Conservation (phyloP, 2,113 vertebrate species). For the Stictonetta naevosa region DNA sequence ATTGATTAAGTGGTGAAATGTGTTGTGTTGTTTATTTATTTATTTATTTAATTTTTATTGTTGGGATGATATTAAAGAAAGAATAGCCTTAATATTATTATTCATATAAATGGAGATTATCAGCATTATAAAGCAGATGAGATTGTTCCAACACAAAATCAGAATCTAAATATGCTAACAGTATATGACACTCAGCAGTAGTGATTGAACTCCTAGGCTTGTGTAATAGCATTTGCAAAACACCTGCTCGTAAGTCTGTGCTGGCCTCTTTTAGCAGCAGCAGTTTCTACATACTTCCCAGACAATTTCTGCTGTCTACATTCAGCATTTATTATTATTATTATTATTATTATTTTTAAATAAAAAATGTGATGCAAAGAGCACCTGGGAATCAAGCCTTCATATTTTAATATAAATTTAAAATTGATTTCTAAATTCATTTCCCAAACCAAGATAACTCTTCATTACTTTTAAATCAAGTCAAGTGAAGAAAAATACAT, state of each 20-base stretch:
- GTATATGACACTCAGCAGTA: not conserved
- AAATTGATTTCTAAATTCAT: not conserved
- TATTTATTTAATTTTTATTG: not conserved
- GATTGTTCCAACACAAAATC: not conserved
- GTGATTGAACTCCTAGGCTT: not conserved
- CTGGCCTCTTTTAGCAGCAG: not conserved
- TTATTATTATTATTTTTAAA: no score
- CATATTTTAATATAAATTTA: not conserved
- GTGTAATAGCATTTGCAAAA: not conserved
- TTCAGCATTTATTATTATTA: no score
- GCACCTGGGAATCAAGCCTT: not conserved
- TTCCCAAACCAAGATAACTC: not conserved
- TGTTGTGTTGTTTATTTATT: not conserved
- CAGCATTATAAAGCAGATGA: not conserved
- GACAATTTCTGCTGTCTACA: not conserved
- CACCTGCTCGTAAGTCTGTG: not conserved
- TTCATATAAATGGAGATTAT: not conserved
- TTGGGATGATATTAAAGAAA: not conserved
- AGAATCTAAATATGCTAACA: not conserved
- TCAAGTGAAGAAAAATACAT: not conserved
- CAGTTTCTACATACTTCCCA: not conserved
- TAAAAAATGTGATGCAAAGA: not conserved
- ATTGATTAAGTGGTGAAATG: not conserved
- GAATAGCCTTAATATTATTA: not conserved
- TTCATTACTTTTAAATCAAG: not conserved